Evolutionary conservation across 1,140 invertebrate genomes (phyloP), one percentile per base, ranked within the genome.

Genomic region (Pseudomyrmex sp.): DNA sequence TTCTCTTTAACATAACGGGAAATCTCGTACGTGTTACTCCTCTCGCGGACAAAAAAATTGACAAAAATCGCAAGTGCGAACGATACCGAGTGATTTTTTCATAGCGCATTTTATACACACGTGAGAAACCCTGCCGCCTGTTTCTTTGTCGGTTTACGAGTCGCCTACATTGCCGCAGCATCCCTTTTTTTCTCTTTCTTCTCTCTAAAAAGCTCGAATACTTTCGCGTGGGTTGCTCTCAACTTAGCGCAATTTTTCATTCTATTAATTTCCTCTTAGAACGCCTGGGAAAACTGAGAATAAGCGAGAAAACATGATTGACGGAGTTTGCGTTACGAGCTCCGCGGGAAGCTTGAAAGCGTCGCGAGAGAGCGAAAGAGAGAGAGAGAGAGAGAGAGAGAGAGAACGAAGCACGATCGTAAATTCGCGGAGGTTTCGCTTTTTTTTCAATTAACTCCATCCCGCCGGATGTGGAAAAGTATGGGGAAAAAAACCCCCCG

Each of bases 101-200:
- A 44, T 50, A 56, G 20, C 10, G 18, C 7, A 12, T 62, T 66
- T 0, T 20, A 46, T 13, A 12, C 7, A 18, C 23, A 18, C 58
- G 61, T 83, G 87, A 89, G 88, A 87, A 74, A 85, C 87, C 68
- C 89, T 88, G 88, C 56, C 20, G 35, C 8, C 18, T 20, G 68
- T 88, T 83, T 74, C 76, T 58, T 80, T 82, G 83, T 87, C 87
- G 65, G 88, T 85, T 85, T 70, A 74, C 87, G 70, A 5, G 35
- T 35, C 66, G 79, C 65, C 74, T 84, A 83, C 69, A 63, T 80
- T 88, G 59, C 63, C 77, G 79, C 56, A 75, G 85, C 82, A 20
- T 15, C 66, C 66, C 72, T 85, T 82, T 80, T 74, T 88, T 73
- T 65, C 9, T 35, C 48, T 10, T 18, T 7, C 13, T 26, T 10